phyloP scores from a whole-genome alignment of 2,113 vertebrate genomes.

The Andinoacara biseriatus region DNA sequence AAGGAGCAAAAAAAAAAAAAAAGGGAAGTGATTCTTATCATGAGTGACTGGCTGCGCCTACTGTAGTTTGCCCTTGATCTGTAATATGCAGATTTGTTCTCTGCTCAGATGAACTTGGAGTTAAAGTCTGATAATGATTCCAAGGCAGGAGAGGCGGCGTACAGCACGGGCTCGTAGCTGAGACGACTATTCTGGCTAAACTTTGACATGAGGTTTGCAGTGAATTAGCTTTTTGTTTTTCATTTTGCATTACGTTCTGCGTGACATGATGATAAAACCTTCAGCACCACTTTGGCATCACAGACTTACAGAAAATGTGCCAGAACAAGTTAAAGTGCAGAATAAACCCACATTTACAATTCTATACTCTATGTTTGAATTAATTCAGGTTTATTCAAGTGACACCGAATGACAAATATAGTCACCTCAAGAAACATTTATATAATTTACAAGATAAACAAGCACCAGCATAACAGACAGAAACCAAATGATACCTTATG shows the following conservation, averaged over 20 bases:
- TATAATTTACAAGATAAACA: background rate
- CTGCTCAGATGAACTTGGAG: slow-evolving; percentile 24
- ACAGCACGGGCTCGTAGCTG: slow-evolving; percentile 16
- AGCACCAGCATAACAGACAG: fast-evolving
- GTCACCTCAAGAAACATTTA: background rate
- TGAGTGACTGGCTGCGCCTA: slow-evolving; percentile 31
- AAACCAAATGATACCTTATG: background rate
- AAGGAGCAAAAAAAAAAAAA: background rate
- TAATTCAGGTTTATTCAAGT: background rate
- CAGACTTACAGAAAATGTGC: background rate
- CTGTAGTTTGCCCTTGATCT: slow-evolving; percentile 64
- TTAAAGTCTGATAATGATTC: slow-evolving; percentile 42
- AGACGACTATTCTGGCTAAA: slow-evolving; percentile 12
- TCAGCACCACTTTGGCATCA: background rate
- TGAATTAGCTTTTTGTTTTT: slow-evolving; percentile 22
- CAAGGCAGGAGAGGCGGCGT: background rate
- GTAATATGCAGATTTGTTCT: slow-evolving; percentile 65
- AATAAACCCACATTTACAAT: background rate
- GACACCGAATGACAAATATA: background rate
- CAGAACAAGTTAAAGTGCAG: background rate
- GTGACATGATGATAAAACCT: background rate
- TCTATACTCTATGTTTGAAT: background rate
- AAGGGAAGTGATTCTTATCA: slow-evolving; percentile 58
- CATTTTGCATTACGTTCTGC: background rate
- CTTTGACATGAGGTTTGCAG: slow-evolving; percentile 11